These are phyloP conservation scores for Leguminivora glycinivorella DNA, from an alignment of 1,140 invertebrate genomes.

Conservation along the genomic window DNA sequence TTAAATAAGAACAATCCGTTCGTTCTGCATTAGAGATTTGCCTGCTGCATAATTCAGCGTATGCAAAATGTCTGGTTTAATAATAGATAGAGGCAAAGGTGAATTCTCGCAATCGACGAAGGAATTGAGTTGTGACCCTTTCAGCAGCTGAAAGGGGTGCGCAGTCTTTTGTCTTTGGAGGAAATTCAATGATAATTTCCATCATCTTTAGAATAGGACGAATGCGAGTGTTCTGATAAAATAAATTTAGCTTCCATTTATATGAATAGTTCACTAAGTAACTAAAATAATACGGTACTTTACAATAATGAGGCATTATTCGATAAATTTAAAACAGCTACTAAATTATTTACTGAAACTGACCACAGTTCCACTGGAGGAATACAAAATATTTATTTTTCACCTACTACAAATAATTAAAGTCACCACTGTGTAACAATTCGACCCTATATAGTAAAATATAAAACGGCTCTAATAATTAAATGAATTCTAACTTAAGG, in stretches of 20 bases:
- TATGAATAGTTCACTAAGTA: background rate
- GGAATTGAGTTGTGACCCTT: conserved; percentile 49
- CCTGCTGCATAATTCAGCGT: conserved; percentile 62
- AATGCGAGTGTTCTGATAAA: background rate
- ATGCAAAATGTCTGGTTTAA: conserved; percentile 62
- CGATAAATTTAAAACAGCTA: no score
- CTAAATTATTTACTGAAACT: no score
- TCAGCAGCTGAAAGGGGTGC: conserved; percentile 42
- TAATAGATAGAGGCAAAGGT: conserved; percentile 60
- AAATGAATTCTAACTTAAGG: background rate
- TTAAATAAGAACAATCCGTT: conserved; percentile 61
- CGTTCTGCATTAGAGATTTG: conserved; percentile 52
- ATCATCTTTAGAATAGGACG: conserved; percentile 22
- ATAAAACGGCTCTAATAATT: no score
- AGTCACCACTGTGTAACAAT: no score
- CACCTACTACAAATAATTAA: no score
- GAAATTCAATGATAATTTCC: conserved; percentile 46
- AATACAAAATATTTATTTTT: no score
- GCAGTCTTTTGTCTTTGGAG: conserved; percentile 41
- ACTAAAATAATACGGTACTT: no score
- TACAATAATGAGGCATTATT: no score
- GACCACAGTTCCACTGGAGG: no score
- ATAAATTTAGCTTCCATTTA: background rate
- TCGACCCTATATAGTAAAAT: no score
- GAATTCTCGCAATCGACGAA: conserved; percentile 50